phyloP scores from a whole-genome alignment of 1,140 invertebrate species.

The Drosophila nasuta region DNA sequence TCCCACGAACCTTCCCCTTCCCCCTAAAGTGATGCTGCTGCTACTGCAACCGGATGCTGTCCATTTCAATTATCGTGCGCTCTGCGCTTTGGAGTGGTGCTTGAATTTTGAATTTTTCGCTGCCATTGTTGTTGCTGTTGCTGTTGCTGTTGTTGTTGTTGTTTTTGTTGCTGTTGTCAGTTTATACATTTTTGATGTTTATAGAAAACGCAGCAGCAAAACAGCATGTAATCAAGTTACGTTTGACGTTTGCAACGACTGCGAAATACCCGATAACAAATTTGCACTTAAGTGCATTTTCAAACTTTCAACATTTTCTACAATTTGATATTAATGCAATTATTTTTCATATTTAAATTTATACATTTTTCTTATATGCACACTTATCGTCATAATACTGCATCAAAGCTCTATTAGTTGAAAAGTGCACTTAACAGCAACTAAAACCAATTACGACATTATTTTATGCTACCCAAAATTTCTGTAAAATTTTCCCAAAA shows the following conservation, averaged over 20 bases:
- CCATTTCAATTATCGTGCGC: constrained; percentile 79
- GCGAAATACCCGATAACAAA: too few relatives aligned
- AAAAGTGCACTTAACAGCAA: too few relatives aligned
- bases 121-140: constrained; percentile 55
- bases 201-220: constrained; percentile 36
- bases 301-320: too few relatives aligned
- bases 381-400: too few relatives aligned
- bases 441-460: too few relatives aligned
- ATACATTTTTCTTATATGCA: too few relatives aligned
- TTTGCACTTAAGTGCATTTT: too few relatives aligned
- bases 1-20: not conserved
- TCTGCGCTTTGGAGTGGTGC: constrained; percentile 67
- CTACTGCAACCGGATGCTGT: constrained; percentile 75
- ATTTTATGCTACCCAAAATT: too few relatives aligned
- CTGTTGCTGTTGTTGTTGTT: constrained; percentile 60
- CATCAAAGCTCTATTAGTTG: too few relatives aligned
- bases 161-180: constrained; percentile 63
- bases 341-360: too few relatives aligned
- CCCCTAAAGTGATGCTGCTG: constrained; percentile 10
- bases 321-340: too few relatives aligned
- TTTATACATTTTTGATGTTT: constrained; percentile 70
- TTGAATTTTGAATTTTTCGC: constrained; percentile 79
- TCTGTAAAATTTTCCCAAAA: too few relatives aligned
- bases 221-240: not conserved
- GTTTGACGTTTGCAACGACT: not conserved